Percentiles rank a stretch among this genome's conserved stretches.
Evolutionary conservation across 2,113 vertebrate genomes (phyloP).

Genomic region (Hippolais icterina): DNA sequence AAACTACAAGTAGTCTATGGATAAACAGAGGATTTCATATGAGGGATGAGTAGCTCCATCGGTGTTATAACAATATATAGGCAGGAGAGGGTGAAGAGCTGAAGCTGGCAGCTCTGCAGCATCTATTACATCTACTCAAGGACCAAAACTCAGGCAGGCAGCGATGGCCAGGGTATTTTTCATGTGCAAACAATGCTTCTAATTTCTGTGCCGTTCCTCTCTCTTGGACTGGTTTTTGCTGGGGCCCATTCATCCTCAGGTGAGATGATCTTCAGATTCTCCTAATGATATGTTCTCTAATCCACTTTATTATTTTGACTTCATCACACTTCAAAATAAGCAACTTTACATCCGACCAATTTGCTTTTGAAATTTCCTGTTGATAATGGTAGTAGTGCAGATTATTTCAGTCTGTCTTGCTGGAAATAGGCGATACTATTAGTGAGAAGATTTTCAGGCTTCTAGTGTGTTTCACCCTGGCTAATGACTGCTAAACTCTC

Average conservation of each 20-base stretch:
- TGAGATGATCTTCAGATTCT: neutral
- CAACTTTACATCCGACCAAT: neutral
- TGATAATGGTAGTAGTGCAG: neutral
- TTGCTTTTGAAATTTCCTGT: neutral
- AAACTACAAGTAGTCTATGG: neutral
- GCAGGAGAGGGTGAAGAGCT: neutral
- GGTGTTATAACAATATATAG: neutral
- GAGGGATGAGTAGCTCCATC: neutral
- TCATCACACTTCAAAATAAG: neutral
- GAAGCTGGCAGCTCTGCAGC: neutral
- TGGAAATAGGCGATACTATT: neutral
- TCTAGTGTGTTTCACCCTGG: neutral
- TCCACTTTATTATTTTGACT: neutral
- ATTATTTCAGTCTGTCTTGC: neutral
- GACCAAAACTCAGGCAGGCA: neutral
- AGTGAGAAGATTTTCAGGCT: neutral
- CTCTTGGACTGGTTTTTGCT: neutral
- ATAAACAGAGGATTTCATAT: neutral
- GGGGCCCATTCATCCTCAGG: neutral
- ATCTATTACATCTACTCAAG: neutral
- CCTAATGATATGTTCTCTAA: neutral
- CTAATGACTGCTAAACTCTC: neutral
- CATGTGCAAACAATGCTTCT: neutral
- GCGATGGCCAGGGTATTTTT: rapidly evolving
- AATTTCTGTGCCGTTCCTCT: neutral